Evolutionary conservation across 2,888 invertebrate species (phyloP).

Genomic region (Kuschelorhynchus macadamiae): DNA sequence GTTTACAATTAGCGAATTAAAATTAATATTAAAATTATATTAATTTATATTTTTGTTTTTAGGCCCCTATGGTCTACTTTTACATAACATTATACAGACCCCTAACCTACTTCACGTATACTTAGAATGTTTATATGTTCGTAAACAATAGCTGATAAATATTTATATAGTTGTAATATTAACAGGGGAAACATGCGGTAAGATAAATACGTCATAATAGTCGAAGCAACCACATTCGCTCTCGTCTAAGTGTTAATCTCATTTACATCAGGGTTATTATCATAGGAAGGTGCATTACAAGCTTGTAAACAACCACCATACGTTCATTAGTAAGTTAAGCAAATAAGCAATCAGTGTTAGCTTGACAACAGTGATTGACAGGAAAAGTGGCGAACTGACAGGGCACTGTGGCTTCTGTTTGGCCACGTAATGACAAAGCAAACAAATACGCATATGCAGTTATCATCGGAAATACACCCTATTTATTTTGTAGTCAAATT

Average conservation of each 20-base stretch:
- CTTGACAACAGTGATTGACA: constrained; percentile 64
- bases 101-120: background rate
- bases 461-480: constrained; percentile 48
- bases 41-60: too few species aligned
- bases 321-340: constrained; percentile 61
- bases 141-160: constrained; percentile 17
- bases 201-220: constrained; percentile 28
- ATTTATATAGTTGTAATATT: constrained; percentile 15
- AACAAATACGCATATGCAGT: constrained; percentile 62
- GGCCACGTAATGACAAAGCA: constrained; percentile 65
- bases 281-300: constrained; percentile 55
- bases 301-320: constrained; percentile 43
- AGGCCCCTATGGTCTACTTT: too few species aligned
- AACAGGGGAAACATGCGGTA: constrained; percentile 25
- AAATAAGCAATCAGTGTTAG: constrained; percentile 64
- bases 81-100: background rate
- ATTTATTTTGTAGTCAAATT: too few species aligned
- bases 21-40: too few species aligned
- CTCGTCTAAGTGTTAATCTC: constrained; percentile 44
- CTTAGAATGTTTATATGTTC: background rate
- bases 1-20: too few species aligned
- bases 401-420: constrained; percentile 64
- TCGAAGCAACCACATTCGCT: constrained; percentile 20
- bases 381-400: constrained; percentile 59
- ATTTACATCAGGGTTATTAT: constrained; percentile 53